Conservation (phyloP, 2,888 invertebrate species). For the Anarsia innoxiella region DNA sequence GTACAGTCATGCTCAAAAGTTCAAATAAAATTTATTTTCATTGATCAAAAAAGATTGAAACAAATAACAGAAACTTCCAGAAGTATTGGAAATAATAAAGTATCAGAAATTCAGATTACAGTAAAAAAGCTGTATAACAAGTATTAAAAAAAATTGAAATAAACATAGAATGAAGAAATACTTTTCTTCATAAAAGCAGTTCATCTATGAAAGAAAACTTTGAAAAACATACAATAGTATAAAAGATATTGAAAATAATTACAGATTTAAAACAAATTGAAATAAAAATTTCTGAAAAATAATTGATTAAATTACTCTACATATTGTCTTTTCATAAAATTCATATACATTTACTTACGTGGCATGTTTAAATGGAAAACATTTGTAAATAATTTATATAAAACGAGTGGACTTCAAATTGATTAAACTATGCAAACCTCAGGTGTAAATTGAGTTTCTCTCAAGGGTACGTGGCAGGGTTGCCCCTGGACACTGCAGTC, state of each 20-base stretch:
- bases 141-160: conserved; percentile 22
- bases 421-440: conserved; percentile 33
- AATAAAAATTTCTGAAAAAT: too few species aligned
- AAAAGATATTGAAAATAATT: too few species aligned
- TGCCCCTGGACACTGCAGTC: too few species aligned
- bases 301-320: conserved; percentile 20
- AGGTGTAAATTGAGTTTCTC: conserved; percentile 34
- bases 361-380: conserved; percentile 45
- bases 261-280: background rate
- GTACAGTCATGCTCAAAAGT: conserved; percentile 6
- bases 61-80: too few species aligned
- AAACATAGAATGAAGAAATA: conserved; percentile 37
- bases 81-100: too few species aligned
- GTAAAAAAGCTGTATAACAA: too few species aligned
- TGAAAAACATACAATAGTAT: conserved; percentile 10
- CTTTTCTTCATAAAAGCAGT: conserved; percentile 54
- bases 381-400: conserved; percentile 43
- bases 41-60: too few species aligned
- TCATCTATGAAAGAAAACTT: conserved; percentile 28
- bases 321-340: conserved; percentile 12
- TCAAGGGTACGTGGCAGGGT: conserved; percentile 12
- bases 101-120: too few species aligned
- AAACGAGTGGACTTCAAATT: conserved; percentile 9
- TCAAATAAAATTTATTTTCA: too few species aligned
- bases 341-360: conserved; percentile 19